phyloP scores from a whole-genome alignment of 2,797 vertebrate species.

The Urocyon cinereoargenteus region DNA sequence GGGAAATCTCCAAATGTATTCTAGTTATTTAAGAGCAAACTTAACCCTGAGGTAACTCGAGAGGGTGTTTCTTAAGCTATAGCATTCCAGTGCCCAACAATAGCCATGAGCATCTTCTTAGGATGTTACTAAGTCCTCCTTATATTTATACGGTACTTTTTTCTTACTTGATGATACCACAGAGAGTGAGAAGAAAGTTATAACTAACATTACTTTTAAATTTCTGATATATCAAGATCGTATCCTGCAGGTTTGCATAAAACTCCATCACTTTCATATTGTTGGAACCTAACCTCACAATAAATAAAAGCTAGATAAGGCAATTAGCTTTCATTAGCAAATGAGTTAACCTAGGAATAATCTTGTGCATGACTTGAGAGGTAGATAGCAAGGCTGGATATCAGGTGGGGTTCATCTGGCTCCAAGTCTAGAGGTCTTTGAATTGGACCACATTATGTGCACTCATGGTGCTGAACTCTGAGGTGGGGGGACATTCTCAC shows the following conservation, averaged over 20 bases:
- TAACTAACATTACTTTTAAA: neutral
- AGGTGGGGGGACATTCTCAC: neutral
- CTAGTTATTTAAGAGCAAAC: constrained; percentile 15
- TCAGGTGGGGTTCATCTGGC: neutral
- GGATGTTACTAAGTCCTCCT: neutral
- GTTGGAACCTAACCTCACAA: neutral
- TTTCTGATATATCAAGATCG: neutral
- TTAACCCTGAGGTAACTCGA: neutral
- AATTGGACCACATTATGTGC: neutral
- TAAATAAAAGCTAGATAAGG: neutral
- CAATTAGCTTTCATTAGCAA: neutral
- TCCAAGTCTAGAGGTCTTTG: neutral
- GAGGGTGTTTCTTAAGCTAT: neutral
- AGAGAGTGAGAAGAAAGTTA: neutral
- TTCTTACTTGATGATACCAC: neutral
- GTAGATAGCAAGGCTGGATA: neutral
- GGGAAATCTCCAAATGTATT: constrained; percentile 38
- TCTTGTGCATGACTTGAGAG: neutral
- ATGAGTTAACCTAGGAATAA: neutral
- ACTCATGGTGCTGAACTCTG: neutral
- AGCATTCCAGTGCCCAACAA: neutral
- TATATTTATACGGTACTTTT: neutral
- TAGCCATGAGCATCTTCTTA: neutral
- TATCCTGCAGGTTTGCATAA: neutral
- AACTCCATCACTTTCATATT: neutral